Conservation (phyloP, 2,888 invertebrate genomes). For the Hydrotaea cyrtoneurina region DNA sequence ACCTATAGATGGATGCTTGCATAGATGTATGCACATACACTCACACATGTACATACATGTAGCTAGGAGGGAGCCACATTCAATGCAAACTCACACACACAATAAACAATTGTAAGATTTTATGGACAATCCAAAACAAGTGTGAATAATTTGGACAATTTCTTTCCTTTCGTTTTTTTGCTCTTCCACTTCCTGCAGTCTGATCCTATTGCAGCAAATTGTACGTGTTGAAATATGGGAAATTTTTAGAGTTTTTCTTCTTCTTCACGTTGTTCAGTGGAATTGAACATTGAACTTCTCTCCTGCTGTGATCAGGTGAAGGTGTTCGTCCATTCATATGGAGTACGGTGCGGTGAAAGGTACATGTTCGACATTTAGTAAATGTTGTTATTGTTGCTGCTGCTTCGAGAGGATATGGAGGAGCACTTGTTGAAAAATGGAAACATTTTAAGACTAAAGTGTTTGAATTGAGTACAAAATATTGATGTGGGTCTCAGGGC, state of each 20-base stretch:
- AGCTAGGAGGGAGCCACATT: neutral
- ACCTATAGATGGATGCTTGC: neutral
- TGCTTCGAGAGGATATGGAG: neutral
- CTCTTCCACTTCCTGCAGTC: slow-evolving; percentile 4
- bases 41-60: neutral
- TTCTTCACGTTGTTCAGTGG: neutral
- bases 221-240: slow-evolving; percentile 51
- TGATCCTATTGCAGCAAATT: slow-evolving; percentile 28
- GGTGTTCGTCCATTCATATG: neutral
- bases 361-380: neutral
- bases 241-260: slow-evolving; percentile 1
- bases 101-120: slow-evolving; percentile 41
- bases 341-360: neutral
- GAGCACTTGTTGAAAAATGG: slow-evolving; percentile 38
- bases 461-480: slow-evolving; percentile 27
- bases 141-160: slow-evolving; percentile 41
- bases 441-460: slow-evolving; percentile 33
- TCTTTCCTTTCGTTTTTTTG: neutral
- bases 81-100: neutral
- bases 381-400: neutral
- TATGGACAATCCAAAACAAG: slow-evolving; percentile 47
- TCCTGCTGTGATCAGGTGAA: neutral
- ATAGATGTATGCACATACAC: neutral
- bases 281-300: neutral
- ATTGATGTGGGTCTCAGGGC: slow-evolving; percentile 16